Evolutionary conservation across 2,888 invertebrate genomes (phyloP).

Genomic region (Leptinotarsa haldemani): DNA sequence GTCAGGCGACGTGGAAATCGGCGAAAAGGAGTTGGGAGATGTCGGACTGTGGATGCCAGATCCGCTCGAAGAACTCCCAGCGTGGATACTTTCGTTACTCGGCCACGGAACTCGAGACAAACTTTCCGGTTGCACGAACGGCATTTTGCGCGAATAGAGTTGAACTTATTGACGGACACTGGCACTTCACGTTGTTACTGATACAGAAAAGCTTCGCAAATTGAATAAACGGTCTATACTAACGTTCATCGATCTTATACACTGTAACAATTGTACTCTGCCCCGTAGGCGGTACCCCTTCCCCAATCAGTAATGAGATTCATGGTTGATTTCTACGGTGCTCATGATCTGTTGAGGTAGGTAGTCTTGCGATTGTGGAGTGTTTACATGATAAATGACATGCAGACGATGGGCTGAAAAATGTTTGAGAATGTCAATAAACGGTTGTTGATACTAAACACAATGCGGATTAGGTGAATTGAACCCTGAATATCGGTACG

Average conservation of each 20-base stretch:
- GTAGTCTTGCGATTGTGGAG: constrained; percentile 39
- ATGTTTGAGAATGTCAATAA: neutral
- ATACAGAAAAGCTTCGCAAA: constrained; percentile 40
- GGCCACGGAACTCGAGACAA: constrained; percentile 69
- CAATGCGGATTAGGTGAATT: neutral
- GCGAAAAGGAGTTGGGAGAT: constrained; percentile 66
- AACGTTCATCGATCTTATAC: constrained; percentile 57
- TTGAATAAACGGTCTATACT: constrained; percentile 50
- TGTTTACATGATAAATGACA: constrained; percentile 1
- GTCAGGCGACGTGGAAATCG: constrained; percentile 71
- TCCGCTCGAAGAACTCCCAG: constrained; percentile 65
- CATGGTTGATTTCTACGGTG: neutral
- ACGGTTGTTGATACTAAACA: neutral
- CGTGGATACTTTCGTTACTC: constrained; percentile 68
- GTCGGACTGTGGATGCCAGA: constrained; percentile 64
- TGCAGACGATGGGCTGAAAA: neutral
- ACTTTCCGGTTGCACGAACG: constrained; percentile 76
- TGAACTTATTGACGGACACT: constrained; percentile 9
- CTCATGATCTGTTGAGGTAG: constrained; percentile 54
- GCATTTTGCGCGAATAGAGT: constrained; percentile 66
- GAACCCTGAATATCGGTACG: too few relatives aligned
- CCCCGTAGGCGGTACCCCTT: constrained; percentile 53
- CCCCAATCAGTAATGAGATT: constrained; percentile 38
- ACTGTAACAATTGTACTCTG: constrained; percentile 59
- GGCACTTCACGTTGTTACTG: constrained; percentile 27